Base-by-base conservation (phyloP, 2,888 invertebrate species). In the Dusona sp. region DNA sequence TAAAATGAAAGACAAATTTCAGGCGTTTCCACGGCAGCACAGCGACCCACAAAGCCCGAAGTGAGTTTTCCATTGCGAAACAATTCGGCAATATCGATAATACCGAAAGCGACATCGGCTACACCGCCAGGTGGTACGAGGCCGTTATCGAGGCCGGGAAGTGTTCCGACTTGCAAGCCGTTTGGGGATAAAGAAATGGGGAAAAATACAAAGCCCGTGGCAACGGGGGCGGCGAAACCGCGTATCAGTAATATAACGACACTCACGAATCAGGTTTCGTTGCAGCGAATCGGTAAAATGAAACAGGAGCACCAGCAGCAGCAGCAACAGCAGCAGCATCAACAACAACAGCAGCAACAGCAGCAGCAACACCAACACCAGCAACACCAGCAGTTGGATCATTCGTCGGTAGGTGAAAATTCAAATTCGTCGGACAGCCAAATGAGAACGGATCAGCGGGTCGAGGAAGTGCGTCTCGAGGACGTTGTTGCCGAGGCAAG, bases 11-110 rank as follows among this genome's bases (percentile, higher is more conserved):
- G 72, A 65, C 70, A 36, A 51, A 68, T 83, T 85, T 42, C 83
- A 91, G 91, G 91, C 25, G 45, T 91, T 74, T 88, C 92, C 0
- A 88, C 91, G 29, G 89, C 91, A 54, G 77, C 89, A 3, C 92
- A 90, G 74, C 90, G 92, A 79, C 90, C 88, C 82, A 87, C 91
- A 0, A 93, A 93, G 74, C 88, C 91, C 42, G 94, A 94, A 54
- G 92, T 94, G 57, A 91, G 93, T 22, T 94, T 94, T 79, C 94
- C 94, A 3, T 87, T 94, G 51, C 92, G 94, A 79, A 94, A 94
- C 88, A 94, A 94, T 88, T 93, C 94, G 22, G 94, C 94, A 19
- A 94, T 94, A 84, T 94, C 94, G 36, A 94, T 94, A 87, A 94
- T 94, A 86, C 94, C 94, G 33, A 94, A 94, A 89, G 90, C 92